A percentile compares a stretch with the other conserved stretches of the same genome.
Evolutionary conservation across 2,797 vertebrate genomes (phyloP).

Genomic region (Enteromius viviparus): DNA sequence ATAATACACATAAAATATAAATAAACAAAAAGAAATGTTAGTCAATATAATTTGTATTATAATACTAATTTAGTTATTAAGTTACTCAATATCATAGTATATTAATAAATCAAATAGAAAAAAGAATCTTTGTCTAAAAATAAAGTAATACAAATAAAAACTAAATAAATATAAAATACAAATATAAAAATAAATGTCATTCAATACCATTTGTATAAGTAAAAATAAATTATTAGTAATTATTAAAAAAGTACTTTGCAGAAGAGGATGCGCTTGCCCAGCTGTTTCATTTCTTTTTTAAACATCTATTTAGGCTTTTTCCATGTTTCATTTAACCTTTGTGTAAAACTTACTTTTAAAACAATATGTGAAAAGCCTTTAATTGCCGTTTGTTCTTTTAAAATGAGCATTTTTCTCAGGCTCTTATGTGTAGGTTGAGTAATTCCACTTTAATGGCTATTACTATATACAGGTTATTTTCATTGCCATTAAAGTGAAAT

Average conservation of each 20-base stretch:
- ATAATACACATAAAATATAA: background rate
- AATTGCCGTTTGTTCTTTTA: no score
- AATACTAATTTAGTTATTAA: background rate
- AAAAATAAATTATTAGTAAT: background rate
- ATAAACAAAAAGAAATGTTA: background rate
- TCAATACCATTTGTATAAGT: background rate
- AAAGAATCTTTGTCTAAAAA: background rate
- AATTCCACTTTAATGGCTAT: no score
- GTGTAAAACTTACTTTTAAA: background rate
- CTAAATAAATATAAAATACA: background rate
- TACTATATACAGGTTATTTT: no score
- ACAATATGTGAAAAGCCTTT: background rate
- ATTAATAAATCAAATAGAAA: background rate
- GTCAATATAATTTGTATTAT: background rate
- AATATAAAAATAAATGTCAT: background rate
- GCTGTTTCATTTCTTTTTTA: background rate
- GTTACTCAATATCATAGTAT: background rate
- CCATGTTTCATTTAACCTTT: background rate
- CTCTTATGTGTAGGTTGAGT: no score
- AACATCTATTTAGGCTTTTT: background rate
- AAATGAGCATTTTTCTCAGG: no score
- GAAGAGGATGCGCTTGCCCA: background rate
- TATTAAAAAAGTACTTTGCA: background rate
- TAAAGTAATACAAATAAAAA: background rate
- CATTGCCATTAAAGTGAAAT: no score